Conservation (phyloP, 2,797 vertebrate genomes). For the Protosalanx chinensis region DNA sequence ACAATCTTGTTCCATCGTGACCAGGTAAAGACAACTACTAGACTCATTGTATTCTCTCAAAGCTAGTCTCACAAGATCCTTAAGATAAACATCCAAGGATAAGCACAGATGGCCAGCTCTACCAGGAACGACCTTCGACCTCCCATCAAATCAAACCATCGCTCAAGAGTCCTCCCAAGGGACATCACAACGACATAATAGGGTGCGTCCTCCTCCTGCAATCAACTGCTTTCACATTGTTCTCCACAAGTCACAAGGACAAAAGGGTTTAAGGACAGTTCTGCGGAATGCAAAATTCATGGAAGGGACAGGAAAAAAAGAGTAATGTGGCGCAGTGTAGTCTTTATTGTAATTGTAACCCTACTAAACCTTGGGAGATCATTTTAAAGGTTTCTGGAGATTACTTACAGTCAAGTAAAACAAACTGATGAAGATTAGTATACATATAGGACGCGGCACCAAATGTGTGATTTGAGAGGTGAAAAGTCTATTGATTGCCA, state of each 20-base stretch:
- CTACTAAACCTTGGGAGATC: constrained; percentile 6
- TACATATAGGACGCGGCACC: not conserved
- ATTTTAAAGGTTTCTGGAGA: constrained; percentile 7
- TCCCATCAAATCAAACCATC: constrained; percentile 25
- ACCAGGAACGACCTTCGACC: constrained; percentile 37
- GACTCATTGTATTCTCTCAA: not conserved
- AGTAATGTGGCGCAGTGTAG: no score
- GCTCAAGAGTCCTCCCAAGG: constrained; percentile 29
- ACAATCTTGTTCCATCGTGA: not conserved
- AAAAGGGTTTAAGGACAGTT: not conserved
- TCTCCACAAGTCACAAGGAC: constrained; percentile 15
- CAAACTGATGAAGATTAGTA: not conserved
- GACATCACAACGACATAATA: not conserved
- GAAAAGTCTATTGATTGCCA: not conserved
- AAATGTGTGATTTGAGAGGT: not conserved
- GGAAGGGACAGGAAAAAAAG: not conserved
- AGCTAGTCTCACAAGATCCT: not conserved
- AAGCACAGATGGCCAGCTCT: constrained; percentile 34
- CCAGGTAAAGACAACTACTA: not conserved
- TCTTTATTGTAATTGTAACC: no score
- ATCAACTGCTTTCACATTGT: not conserved
- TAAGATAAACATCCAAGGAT: constrained; percentile 5
- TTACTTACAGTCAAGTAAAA: not conserved
- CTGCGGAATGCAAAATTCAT: not conserved
- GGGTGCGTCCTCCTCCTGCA: not conserved